A percentile compares a stretch with the other conserved stretches of the same genome.
Conservation (phyloP, 2,797 vertebrate genomes). For the Sebastes melanostomus region DNA sequence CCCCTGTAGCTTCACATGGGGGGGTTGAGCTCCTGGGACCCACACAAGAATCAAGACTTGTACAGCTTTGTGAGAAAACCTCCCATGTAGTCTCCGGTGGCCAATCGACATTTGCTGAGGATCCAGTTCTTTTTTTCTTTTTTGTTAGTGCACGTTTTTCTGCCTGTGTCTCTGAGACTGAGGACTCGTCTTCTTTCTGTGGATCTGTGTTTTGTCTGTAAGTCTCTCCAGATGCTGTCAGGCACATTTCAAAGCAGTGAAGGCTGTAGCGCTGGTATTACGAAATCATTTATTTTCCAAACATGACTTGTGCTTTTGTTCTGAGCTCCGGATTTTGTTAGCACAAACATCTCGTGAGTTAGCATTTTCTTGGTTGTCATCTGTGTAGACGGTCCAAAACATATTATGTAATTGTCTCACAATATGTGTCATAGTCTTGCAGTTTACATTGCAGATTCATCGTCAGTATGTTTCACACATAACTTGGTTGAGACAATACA, state of each 20-base stretch:
- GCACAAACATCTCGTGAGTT: background rate
- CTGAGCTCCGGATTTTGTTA: slow-evolving; percentile 19
- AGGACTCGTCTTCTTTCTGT: slow-evolving; percentile 8
- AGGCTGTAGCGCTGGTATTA: slow-evolving; percentile 52
- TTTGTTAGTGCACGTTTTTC: slow-evolving; percentile 72
- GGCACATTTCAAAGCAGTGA: slow-evolving; percentile 72
- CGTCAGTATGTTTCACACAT: background rate
- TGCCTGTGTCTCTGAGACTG: slow-evolving; percentile 60
- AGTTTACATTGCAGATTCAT: background rate
- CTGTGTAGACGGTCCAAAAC: background rate
- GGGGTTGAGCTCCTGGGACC: slow-evolving; percentile 82
- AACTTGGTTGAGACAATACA: background rate
- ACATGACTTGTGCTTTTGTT: slow-evolving; percentile 63
- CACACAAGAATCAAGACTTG: slow-evolving; percentile 81
- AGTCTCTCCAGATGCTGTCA: background rate
- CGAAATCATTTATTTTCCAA: slow-evolving; percentile 37
- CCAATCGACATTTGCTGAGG: slow-evolving; percentile 87
- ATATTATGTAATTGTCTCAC: background rate
- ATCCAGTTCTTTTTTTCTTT: slow-evolving; percentile 75
- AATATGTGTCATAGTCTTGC: background rate
- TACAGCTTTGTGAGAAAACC: slow-evolving; percentile 83
- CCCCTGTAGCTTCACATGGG: slow-evolving; percentile 73
- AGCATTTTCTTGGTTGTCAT: slow-evolving; percentile 12
- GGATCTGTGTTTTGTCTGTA: background rate
- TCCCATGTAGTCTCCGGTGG: slow-evolving; percentile 74